Percentiles rank a stretch among this genome's conserved stretches.
Conservation (phyloP, 1,140 invertebrate genomes). For the Melitaea cinxia region DNA sequence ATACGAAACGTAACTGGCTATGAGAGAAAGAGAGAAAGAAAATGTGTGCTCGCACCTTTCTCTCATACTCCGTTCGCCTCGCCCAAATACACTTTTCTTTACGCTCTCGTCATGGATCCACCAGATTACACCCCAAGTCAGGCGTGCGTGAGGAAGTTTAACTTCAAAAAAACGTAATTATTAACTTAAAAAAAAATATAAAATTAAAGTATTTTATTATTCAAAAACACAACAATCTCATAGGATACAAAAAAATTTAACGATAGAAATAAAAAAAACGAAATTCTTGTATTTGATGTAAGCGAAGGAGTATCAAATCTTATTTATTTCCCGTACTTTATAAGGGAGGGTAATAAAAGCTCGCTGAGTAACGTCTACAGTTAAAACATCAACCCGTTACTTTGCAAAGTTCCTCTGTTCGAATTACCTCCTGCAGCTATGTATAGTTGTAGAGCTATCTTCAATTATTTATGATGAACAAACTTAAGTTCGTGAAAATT, state of each 20-base stretch:
- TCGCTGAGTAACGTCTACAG: constrained; percentile 9
- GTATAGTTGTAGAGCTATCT: constrained; percentile 14
- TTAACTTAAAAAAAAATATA: not conserved
- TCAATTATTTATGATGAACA: no score
- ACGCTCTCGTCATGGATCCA: no score
- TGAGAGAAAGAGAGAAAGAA: no score
- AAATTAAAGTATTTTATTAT: constrained; percentile 1
- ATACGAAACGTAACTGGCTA: no score
- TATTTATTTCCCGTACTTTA: constrained; percentile 12
- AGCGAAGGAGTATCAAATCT: constrained; percentile 16
- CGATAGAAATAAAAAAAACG: constrained; percentile 4
- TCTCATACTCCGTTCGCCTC: no score
- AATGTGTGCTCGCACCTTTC: no score
- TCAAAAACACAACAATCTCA: not conserved
- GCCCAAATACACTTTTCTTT: no score
- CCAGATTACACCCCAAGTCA: no score
- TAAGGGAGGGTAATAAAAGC: constrained; percentile 13
- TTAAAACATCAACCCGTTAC: constrained; percentile 22
- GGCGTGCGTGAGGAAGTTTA: no score
- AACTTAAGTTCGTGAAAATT: no score
- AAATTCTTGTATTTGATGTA: constrained; percentile 9
- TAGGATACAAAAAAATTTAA: constrained; percentile 4
- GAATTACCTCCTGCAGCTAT: not conserved
- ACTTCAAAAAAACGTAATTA: no score
- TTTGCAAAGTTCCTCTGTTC: constrained; percentile 12